Percentiles rank a stretch among this genome's conserved stretches.
Evolutionary conservation across 2,113 vertebrate species (phyloP).

Genomic region (Castor canadensis): DNA sequence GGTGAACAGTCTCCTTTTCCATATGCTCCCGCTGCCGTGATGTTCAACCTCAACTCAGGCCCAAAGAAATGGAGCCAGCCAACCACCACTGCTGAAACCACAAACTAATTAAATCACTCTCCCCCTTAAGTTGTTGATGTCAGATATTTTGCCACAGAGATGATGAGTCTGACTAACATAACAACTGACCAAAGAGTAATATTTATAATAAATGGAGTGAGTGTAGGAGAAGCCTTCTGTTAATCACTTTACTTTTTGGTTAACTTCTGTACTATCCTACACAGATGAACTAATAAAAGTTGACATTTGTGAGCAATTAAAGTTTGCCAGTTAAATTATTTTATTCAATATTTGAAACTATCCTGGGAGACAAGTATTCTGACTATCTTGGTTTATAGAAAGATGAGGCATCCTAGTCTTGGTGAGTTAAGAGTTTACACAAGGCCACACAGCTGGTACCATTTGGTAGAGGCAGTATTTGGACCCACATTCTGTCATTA

Average conservation of each 20-base stretch:
- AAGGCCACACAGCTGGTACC: not conserved
- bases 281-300: conserved; percentile 35
- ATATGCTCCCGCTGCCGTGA: too few relatives aligned
- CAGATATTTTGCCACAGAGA: too few relatives aligned
- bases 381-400: not conserved
- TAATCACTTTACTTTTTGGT: not conserved
- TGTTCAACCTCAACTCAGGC: too few relatives aligned
- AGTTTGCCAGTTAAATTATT: conserved; percentile 4
- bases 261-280: not conserved
- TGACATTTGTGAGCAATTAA: conserved; percentile 39
- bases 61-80: too few relatives aligned
- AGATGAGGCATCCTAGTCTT: too few relatives aligned
- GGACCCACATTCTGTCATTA: not conserved
- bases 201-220: conserved; percentile 17
- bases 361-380: not conserved
- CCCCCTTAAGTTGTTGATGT: too few relatives aligned
- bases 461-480: not conserved
- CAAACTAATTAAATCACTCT: too few relatives aligned
- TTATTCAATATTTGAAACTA: not conserved
- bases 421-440: not conserved
- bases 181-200: not conserved
- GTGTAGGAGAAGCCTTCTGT: not conserved
- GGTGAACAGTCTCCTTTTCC: too few relatives aligned
- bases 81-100: too few relatives aligned
- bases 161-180: too few relatives aligned